These are phyloP conservation scores for Pseudobourletiella spinata DNA, from an alignment of 1,140 invertebrate species.

Conservation along the genomic window DNA sequence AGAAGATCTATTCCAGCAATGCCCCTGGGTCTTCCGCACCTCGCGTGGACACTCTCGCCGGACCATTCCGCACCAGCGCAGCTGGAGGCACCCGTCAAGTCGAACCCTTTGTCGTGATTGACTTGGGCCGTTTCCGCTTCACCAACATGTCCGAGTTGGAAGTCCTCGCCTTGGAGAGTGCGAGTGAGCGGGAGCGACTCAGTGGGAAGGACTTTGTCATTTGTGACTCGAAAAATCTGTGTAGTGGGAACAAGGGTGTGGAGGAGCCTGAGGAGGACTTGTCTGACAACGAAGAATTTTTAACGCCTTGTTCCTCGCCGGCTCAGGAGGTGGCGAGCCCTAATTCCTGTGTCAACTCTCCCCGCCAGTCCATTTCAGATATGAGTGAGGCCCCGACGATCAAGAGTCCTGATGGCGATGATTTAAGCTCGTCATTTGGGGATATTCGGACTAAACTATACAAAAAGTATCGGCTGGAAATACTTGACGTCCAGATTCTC, in stretches of 20 bases:
- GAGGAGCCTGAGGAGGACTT: constrained; percentile 38
- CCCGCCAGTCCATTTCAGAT: constrained; percentile 16
- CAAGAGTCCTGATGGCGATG: constrained; percentile 22
- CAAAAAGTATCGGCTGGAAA: constrained; percentile 64
- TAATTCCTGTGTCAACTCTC: constrained; percentile 39
- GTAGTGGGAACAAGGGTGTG: constrained; percentile 41
- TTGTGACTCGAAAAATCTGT: constrained; percentile 1
- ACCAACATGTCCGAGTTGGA: constrained; percentile 47
- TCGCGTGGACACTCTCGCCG: background rate
- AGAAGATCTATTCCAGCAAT: constrained; percentile 1
- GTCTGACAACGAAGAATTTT: constrained; percentile 50
- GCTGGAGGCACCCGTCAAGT: background rate
- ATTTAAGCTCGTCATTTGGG: constrained; percentile 32
- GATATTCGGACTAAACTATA: constrained; percentile 29
- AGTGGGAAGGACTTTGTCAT: background rate
- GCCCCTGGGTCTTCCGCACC: background rate
- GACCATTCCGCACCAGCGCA: background rate
- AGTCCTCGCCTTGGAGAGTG: background rate
- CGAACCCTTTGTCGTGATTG: constrained; percentile 60
- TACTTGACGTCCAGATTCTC: constrained; percentile 78
- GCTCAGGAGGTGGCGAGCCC: constrained; percentile 42
- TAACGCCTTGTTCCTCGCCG: constrained; percentile 87
- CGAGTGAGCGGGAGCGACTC: background rate
- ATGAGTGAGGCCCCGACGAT: background rate
- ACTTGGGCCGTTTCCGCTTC: constrained; percentile 72